Percentiles rank a stretch among this genome's conserved stretches.
Evolutionary conservation across 1,140 invertebrate genomes (phyloP).

Genomic region (Trachelipus rathkii): DNA sequence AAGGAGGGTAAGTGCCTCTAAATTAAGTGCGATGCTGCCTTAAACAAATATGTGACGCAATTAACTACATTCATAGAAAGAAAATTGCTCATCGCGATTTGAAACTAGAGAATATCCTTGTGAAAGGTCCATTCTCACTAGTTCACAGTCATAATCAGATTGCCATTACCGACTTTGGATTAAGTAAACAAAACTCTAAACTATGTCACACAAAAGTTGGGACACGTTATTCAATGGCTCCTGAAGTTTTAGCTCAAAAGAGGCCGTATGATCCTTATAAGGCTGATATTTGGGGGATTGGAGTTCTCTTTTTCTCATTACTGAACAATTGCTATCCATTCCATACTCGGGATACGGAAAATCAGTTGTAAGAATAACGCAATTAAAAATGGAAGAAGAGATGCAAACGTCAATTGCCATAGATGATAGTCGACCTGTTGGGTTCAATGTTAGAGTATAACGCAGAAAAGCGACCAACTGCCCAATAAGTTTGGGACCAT

Average conservation of each 20-base stretch:
- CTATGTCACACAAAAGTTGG: slow-evolving; percentile 13
- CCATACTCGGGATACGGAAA: not conserved
- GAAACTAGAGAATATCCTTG: slow-evolving; percentile 24
- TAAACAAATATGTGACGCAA: slow-evolving; percentile 1
- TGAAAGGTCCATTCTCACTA: slow-evolving; percentile 16
- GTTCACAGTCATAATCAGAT: slow-evolving; percentile 18
- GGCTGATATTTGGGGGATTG: slow-evolving; percentile 24
- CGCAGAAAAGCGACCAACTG: slow-evolving; percentile 17
- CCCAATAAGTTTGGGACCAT: not conserved
- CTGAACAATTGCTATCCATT: slow-evolving; percentile 23
- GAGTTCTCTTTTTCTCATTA: slow-evolving; percentile 21
- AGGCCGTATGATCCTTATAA: slow-evolving; percentile 25
- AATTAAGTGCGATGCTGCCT: slow-evolving; percentile 12
- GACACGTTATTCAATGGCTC: slow-evolving; percentile 26
- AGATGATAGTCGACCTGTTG: slow-evolving; percentile 6
- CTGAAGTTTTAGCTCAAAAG: slow-evolving; percentile 14
- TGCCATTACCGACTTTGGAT: slow-evolving; percentile 21
- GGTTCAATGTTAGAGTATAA: slow-evolving; percentile 5
- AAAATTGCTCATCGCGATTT: slow-evolving; percentile 25
- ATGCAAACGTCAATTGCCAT: slow-evolving; percentile 1
- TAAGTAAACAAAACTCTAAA: slow-evolving; percentile 8
- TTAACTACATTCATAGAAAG: slow-evolving; percentile 23
- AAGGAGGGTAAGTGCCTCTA: not conserved
- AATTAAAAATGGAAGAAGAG: slow-evolving; percentile 14
- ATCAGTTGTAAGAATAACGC: slow-evolving; percentile 19